Evolutionary conservation across 2,888 invertebrate species (phyloP).

Genomic region (Drosophila monieri): DNA sequence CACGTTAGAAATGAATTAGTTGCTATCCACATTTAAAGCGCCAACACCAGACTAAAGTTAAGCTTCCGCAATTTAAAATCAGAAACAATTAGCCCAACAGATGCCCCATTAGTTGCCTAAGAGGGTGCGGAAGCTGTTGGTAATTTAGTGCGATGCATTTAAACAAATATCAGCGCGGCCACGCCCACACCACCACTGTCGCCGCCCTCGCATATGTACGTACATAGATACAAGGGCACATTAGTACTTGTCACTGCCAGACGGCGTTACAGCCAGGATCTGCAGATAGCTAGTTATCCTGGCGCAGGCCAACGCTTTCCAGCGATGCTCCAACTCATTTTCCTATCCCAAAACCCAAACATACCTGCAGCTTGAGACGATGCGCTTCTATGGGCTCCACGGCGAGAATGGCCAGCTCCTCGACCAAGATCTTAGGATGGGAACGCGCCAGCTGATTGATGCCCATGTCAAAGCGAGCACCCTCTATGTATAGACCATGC

Average conservation of each 20-base stretch:
- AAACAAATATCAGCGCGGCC: constrained; percentile 69
- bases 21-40: constrained; percentile 4
- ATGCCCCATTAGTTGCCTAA: constrained; percentile 65
- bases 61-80: constrained; percentile 65
- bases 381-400: constrained; percentile 94
- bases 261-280: constrained; percentile 48
- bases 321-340: neutral
- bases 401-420: constrained; percentile 92
- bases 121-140: constrained; percentile 48
- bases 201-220: constrained; percentile 29
- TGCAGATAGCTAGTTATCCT: constrained; percentile 5
- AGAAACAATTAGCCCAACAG: constrained; percentile 77
- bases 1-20: neutral
- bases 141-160: constrained; percentile 76
- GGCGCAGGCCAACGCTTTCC: neutral
- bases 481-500: constrained; percentile 93
- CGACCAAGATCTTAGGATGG: constrained; percentile 92
- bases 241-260: constrained; percentile 80
- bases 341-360: constrained; percentile 24
- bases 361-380: constrained; percentile 91
- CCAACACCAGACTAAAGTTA: constrained; percentile 25
- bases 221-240: constrained; percentile 63
- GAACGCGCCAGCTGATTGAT: constrained; percentile 89
- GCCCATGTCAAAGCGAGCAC: constrained; percentile 92
- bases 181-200: constrained; percentile 26